Conservation (phyloP, 2,113 vertebrate species). For the Tragelaphus buxtoni region DNA sequence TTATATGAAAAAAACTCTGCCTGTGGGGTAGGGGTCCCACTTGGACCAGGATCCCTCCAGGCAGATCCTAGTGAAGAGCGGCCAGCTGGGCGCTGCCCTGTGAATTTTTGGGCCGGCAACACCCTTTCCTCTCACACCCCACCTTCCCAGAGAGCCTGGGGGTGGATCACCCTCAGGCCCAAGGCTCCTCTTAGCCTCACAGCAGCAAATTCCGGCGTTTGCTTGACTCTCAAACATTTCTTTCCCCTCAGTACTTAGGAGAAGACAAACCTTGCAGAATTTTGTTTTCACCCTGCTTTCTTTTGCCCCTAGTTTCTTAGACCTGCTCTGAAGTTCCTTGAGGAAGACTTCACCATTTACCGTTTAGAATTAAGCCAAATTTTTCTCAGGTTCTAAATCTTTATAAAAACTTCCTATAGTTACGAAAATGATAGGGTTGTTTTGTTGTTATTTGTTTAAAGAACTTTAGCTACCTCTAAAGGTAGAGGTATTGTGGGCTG, state of each 20-base stretch:
- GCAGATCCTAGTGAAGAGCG: not conserved
- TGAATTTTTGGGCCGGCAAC: not conserved
- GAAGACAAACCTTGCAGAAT: not conserved
- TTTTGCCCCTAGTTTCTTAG: not conserved
- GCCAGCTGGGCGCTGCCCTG: not conserved
- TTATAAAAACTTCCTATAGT: not conserved
- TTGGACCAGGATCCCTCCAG: not conserved
- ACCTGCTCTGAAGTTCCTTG: not conserved
- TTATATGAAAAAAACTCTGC: not conserved
- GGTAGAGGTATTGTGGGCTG: not conserved
- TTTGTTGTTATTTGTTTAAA: not conserved
- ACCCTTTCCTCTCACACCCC: not conserved
- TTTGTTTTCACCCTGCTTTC: not conserved
- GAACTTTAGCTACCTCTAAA: not conserved
- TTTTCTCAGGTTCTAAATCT: not conserved
- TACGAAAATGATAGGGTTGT: not conserved
- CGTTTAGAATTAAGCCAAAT: not conserved
- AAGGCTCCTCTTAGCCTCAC: not conserved
- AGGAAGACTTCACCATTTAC: not conserved
- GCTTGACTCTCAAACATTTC: not conserved
- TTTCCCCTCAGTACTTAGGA: not conserved
- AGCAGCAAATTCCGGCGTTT: not conserved
- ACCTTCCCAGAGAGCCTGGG: not conserved
- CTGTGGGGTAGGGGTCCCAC: rapidly evolving
- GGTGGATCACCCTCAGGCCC: not conserved